These are phyloP conservation scores for Ctenochaetus hawaiiensis DNA, from an alignment of 2,797 vertebrate genomes.

Conservation along the genomic window DNA sequence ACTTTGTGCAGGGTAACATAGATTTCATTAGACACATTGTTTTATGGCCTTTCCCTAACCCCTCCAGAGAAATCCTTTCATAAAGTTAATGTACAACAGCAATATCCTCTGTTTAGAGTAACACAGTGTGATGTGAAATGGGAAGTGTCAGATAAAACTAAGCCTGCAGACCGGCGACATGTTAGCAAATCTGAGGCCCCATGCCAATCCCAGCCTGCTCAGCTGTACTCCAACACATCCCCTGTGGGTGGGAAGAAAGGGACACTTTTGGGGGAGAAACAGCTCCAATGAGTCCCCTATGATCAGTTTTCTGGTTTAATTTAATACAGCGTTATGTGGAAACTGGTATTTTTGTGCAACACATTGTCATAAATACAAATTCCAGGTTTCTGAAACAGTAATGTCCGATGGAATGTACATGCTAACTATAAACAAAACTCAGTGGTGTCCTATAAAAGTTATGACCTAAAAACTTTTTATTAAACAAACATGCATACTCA, in stretches of 20 bases:
- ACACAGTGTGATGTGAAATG: conserved; percentile 54
- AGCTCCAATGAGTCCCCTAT: not conserved
- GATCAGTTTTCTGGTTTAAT: conserved; percentile 13
- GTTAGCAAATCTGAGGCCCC: conserved; percentile 32
- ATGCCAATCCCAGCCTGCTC: conserved; percentile 16
- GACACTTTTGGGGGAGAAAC: conserved; percentile 34
- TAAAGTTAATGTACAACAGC: conserved; percentile 46
- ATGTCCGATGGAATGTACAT: no score
- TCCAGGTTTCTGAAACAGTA: no score
- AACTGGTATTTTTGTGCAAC: no score
- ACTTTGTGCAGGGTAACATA: conserved; percentile 29
- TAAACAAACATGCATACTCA: no score
- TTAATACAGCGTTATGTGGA: not conserved
- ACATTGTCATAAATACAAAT: no score
- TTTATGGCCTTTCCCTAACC: conserved; percentile 31
- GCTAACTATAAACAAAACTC: no score
- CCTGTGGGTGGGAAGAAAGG: conserved; percentile 29
- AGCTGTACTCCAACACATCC: conserved; percentile 56
- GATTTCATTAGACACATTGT: conserved; percentile 32
- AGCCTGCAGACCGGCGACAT: conserved; percentile 30
- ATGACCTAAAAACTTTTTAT: no score
- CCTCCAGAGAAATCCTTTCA: conserved; percentile 35
- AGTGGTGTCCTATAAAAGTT: no score
- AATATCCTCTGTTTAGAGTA: conserved; percentile 47
- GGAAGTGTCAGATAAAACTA: conserved; percentile 64